Percentiles rank a stretch among this genome's conserved stretches.
These are phyloP conservation scores for Sthenelais limicola DNA, from an alignment of 2,888 invertebrate genomes.

Conservation along the genomic window DNA sequence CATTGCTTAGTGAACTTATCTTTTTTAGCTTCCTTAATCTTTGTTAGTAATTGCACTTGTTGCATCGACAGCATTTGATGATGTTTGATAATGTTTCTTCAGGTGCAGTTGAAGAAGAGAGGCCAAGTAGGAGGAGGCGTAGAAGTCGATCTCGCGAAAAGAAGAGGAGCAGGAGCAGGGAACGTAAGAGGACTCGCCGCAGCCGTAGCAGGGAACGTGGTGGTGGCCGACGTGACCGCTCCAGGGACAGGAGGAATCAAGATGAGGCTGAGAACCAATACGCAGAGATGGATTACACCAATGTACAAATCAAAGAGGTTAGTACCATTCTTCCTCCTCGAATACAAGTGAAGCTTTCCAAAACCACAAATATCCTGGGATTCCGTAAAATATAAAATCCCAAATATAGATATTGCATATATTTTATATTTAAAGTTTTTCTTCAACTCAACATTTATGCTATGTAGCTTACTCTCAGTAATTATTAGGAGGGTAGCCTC, in stretches of 20 bases:
- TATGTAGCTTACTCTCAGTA: no score
- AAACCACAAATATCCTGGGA: no score
- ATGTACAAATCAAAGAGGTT: constrained; percentile 38
- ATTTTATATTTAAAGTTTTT: no score
- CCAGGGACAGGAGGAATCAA: background rate
- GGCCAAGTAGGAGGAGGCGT: background rate
- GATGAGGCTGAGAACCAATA: background rate
- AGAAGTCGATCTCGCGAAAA: constrained; percentile 47
- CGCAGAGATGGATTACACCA: constrained; percentile 9
- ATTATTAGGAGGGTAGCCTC: no score
- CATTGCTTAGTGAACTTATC: no score
- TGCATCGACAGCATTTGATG: no score
- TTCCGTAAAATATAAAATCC: no score
- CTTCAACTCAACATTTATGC: no score
- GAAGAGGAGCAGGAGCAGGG: constrained; percentile 40
- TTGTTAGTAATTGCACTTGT: no score
- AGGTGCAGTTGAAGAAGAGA: constrained; percentile 12
- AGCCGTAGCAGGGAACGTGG: constrained; percentile 23
- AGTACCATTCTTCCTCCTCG: background rate
- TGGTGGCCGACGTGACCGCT: constrained; percentile 10
- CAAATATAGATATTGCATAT: no score
- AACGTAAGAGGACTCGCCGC: constrained; percentile 18
- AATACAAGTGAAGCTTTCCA: background rate
- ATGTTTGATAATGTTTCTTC: no score
- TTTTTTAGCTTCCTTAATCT: no score